These are phyloP conservation scores for Alosa alosa DNA, from an alignment of 2,113 vertebrate genomes.

Conservation along the genomic window DNA sequence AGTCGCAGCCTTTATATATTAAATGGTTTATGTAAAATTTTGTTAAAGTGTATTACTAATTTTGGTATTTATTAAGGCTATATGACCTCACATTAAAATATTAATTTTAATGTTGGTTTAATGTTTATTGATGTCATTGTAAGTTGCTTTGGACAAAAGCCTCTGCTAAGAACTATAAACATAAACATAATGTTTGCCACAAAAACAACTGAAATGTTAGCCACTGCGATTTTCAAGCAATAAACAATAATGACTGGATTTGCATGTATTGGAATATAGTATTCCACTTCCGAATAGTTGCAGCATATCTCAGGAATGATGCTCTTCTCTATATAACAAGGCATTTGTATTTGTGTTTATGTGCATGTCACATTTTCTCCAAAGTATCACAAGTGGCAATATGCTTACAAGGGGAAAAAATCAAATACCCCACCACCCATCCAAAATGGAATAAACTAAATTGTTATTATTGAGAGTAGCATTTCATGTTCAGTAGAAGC, in stretches of 20 bases:
- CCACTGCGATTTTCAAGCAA: background rate
- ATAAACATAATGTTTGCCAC: too few relatives aligned
- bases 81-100: too few relatives aligned
- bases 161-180: too few relatives aligned
- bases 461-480: background rate
- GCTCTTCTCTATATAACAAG: background rate
- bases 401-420: background rate
- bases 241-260: background rate
- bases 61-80: too few relatives aligned
- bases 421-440: background rate
- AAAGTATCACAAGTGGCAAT: background rate
- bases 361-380: background rate
- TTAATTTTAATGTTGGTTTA: too few relatives aligned
- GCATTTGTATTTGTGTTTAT: background rate
- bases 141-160: too few relatives aligned
- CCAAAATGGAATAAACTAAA: background rate
- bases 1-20: too few relatives aligned
- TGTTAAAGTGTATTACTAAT: too few relatives aligned
- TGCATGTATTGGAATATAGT: background rate
- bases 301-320: background rate
- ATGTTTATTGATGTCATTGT: too few relatives aligned
- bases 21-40: too few relatives aligned
- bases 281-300: background rate
- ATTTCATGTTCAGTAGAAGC: slow-evolving; percentile 1
- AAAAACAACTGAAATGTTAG: too few relatives aligned